Base-by-base conservation (phyloP, 2,888 invertebrate genomes). In the Drosophila ustulata region DNA sequence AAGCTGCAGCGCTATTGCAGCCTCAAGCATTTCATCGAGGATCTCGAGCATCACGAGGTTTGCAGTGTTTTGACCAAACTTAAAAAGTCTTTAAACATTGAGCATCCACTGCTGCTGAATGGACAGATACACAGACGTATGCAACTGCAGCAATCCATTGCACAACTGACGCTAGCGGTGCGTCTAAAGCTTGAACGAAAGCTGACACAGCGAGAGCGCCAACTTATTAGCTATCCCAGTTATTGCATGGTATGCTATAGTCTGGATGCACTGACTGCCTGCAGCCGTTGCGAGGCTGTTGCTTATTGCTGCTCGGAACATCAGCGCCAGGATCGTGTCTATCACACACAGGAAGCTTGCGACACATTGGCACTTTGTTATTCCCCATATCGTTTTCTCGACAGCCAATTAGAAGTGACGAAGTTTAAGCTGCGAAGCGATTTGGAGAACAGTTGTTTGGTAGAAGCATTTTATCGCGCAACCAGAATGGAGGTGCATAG, bases 1-100 rank as follows among this genome's bases (percentile, higher is more conserved):
- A 94, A 93, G 74, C 82, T 93, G 23, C 93, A 94, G 7, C 93
- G 93, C 39, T 96, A 96, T 91, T 96, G 96, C 90, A 92, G 92
- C 62, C 93, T 93, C 71, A 94, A 94, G 9, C 96, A 96, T 89
- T 95, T 96, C 82, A 94, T 94, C 53, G 88, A 93, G 39, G 94
- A 96, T 87, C 95, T 95, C 95, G 89, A 90, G 0, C 96, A 96
- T 88, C 94, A 94, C 76, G 83, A 83, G 3, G 73, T 92, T 11
- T 96, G 96, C 86, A 92, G 93, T 43, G 93, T 94, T 0, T 55
- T 89, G 0, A 66, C 64, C 2, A 66, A 68, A 13, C 63, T 91
- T 3, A 73, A 83, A 18, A 43, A 50, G 0, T 30, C 32, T 0
- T 50, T 62, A n/a, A 61, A 81, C n/a, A 43, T 83, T 1, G 7